Evolutionary conservation across 2,797 vertebrate species (phyloP), one percentile per base, ranked within the genome.

Genomic region (Benthosema pterotum): DNA sequence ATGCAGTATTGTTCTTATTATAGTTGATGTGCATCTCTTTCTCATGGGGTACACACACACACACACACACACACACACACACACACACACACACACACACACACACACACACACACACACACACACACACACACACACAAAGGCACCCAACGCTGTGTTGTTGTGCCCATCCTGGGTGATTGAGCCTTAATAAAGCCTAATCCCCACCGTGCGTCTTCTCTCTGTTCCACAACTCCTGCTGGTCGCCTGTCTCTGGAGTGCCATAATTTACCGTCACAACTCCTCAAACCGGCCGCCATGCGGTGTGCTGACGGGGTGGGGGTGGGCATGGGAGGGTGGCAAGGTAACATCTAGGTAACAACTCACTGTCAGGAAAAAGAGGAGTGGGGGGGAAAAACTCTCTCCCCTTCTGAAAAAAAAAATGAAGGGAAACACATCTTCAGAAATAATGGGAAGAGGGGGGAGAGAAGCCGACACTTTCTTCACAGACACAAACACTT

Each of bases 261-360:
- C 79, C 73, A 75, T 91, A 89, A 92, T 91, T 91, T 91, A 89
- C 89, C 84, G 88, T 90, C 89, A 87, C 85, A 83, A 87, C 87
- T 88, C 83, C 83, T 90, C 86, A 87, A 88, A 86, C 82, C 65
- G 80, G 83, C 84, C 82, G 67, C 71, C 84, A 87, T 82, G 70
- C 86, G 54, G 79, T 5, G 85, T 71, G 48, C 83, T n/a, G 82
- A 75, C 81, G 87, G 82, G 83, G 76, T 65, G 18, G 49, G 72
- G 70, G 67, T 38, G 32, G 32, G 32, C 32, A 11, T n/a, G n/a
- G 32, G 76, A 65, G 48, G 72, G 70, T 65, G 67, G 67, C 80
- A 52, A 64, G 85, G 77, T 76, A 79, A 76, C 78, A 75, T 74
- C 32, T 38, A 38, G 32, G 32, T 38, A 38, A 38, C 32, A 74